These are phyloP conservation scores for Trachymyrmex cornetzi DNA, from an alignment of 1,140 invertebrate species.

Conservation along the genomic window DNA sequence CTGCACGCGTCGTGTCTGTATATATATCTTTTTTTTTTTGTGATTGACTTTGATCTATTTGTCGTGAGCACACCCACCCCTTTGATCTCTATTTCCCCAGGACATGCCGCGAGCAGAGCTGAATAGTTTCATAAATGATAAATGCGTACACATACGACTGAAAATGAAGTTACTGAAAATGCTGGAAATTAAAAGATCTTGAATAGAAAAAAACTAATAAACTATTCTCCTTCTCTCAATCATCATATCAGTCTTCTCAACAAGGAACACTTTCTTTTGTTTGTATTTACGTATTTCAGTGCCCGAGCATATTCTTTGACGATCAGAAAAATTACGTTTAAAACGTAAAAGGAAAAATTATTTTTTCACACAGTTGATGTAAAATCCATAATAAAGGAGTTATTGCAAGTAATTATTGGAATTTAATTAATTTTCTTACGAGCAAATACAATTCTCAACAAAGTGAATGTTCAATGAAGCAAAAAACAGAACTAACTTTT, in stretches of 20 bases:
- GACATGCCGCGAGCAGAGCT: slow-evolving; percentile 39
- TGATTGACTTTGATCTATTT: slow-evolving; percentile 54
- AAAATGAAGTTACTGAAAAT: not conserved
- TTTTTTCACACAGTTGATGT: not conserved
- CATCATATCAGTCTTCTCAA: not conserved
- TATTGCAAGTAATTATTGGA: slow-evolving; percentile 31
- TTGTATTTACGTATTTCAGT: not conserved
- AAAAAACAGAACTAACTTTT: slow-evolving; percentile 17
- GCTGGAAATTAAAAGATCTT: not conserved
- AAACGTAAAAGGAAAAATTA: slow-evolving; percentile 18
- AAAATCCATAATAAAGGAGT: slow-evolving; percentile 4
- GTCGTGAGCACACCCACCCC: not conserved
- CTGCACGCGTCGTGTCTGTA: slow-evolving; percentile 43
- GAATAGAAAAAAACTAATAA: not conserved
- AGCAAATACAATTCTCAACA: slow-evolving; percentile 49
- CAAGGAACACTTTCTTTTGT: not conserved
- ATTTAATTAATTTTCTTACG: slow-evolving; percentile 32
- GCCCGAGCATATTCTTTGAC: not conserved
- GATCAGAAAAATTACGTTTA: slow-evolving; percentile 2
- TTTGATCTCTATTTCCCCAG: slow-evolving; percentile 3
- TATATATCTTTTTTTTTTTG: slow-evolving; percentile 34
- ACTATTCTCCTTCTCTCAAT: not conserved
- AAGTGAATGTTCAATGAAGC: slow-evolving; percentile 25
- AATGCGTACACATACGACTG: not conserved
- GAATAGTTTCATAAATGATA: slow-evolving; percentile 21